Conservation (phyloP, 2,113 vertebrate genomes). For the Cebidichthys violaceus region DNA sequence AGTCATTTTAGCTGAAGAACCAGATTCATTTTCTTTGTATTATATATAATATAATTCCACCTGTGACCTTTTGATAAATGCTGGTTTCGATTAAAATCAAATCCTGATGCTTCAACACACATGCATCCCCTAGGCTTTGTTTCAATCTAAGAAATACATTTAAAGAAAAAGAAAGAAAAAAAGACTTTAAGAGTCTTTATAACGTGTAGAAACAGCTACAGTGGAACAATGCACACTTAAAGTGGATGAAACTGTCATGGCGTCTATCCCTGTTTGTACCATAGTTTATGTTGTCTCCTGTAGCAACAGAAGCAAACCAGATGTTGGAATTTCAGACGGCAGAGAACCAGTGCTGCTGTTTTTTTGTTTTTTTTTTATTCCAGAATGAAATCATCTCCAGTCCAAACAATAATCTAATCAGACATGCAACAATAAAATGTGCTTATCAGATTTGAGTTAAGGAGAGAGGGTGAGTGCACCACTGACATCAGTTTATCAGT, state of each 20-base stretch:
- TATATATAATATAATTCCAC: neutral
- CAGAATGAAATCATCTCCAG: conserved; percentile 13
- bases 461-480: neutral
- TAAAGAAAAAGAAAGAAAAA: neutral
- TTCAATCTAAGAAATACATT: neutral
- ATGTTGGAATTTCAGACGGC: conserved; percentile 33
- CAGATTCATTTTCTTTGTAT: neutral
- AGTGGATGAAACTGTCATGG: conserved; percentile 18
- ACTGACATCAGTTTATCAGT: neutral
- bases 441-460: neutral
- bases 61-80: neutral
- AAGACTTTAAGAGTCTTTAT: neutral
- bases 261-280: conserved; percentile 23
- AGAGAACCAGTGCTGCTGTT: neutral
- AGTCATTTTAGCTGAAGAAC: neutral
- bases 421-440: neutral
- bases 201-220: conserved; percentile 2
- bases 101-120: neutral
- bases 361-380: conserved; percentile 21
- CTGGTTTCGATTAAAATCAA: neutral
- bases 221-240: conserved; percentile 38
- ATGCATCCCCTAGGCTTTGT: neutral
- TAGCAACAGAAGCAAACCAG: conserved; percentile 43
- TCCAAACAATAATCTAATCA: neutral
- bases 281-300: conserved; percentile 9